Conservation (phyloP, 2,113 vertebrate species). For the Zosterops borbonicus region DNA sequence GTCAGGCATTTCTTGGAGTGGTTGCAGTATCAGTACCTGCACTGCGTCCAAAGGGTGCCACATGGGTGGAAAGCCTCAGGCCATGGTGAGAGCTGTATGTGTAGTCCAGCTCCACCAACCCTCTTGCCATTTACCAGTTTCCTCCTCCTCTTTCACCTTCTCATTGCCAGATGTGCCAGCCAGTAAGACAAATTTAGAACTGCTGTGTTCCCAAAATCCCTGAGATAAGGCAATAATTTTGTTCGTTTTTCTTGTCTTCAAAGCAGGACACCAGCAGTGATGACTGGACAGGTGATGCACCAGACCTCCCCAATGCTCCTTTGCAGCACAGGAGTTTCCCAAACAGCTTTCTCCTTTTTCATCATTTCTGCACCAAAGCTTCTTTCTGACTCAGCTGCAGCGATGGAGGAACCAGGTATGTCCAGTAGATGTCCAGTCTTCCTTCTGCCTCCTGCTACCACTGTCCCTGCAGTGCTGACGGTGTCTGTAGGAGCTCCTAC, state of each 20-base stretch:
- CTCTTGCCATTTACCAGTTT: background rate
- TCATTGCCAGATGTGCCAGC: background rate
- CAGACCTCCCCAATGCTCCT: background rate
- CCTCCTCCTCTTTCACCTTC: background rate
- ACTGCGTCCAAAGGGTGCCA: background rate
- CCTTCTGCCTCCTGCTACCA: background rate
- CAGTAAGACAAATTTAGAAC: background rate
- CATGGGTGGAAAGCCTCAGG: background rate
- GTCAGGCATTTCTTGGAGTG: background rate
- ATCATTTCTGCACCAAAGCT: background rate
- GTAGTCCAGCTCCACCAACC: background rate
- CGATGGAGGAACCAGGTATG: background rate
- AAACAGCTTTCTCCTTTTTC: background rate
- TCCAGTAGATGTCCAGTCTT: background rate
- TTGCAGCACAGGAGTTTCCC: background rate
- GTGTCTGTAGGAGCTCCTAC: background rate
- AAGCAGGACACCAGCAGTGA: background rate
- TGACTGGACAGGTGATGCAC: background rate
- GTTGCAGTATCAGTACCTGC: background rate
- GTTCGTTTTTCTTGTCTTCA: background rate
- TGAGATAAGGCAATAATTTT: background rate
- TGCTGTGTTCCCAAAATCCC: background rate
- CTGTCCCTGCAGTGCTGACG: background rate
- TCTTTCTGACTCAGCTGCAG: background rate
- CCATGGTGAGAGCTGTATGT: rapidly evolving